Evolutionary conservation across 1,140 invertebrate genomes (phyloP).

Genomic region (Drosophila santomea): DNA sequence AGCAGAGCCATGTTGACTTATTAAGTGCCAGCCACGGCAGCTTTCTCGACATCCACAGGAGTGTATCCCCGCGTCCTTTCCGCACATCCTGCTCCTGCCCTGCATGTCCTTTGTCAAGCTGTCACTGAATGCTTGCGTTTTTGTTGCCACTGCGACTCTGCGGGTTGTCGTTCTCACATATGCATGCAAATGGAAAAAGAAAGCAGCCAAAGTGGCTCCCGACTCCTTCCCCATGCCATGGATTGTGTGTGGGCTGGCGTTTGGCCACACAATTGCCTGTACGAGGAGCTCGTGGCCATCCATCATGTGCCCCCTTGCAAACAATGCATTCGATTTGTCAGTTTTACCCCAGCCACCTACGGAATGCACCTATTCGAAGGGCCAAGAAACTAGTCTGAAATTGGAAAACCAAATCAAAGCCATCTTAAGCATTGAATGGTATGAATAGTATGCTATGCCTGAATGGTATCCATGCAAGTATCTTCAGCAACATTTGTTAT

Average conservation of each 20-base stretch:
- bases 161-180: slow-evolving; percentile 37
- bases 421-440: no score
- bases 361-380: slow-evolving; percentile 16
- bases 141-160: slow-evolving; percentile 41
- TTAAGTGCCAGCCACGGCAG: slow-evolving; percentile 61
- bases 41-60: slow-evolving; percentile 35
- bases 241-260: slow-evolving; percentile 3
- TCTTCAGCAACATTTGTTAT: no score
- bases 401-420: no score
- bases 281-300: slow-evolving; percentile 27
- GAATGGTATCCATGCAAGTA: no score
- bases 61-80: neutral
- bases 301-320: slow-evolving; percentile 44
- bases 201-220: slow-evolving; percentile 43
- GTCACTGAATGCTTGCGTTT: slow-evolving; percentile 24
- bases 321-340: slow-evolving; percentile 66
- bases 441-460: no score
- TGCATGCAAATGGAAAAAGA: slow-evolving; percentile 60
- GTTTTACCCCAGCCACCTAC: slow-evolving; percentile 17
- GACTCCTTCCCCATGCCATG: slow-evolving; percentile 12
- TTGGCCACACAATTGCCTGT: slow-evolving; percentile 9
- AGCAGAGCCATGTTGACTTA: slow-evolving; percentile 55
- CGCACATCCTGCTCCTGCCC: neutral
- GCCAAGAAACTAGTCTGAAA: no score
- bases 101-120: slow-evolving; percentile 57